Conservation (phyloP, 2,113 vertebrate genomes). For the Dicaeum eximium region DNA sequence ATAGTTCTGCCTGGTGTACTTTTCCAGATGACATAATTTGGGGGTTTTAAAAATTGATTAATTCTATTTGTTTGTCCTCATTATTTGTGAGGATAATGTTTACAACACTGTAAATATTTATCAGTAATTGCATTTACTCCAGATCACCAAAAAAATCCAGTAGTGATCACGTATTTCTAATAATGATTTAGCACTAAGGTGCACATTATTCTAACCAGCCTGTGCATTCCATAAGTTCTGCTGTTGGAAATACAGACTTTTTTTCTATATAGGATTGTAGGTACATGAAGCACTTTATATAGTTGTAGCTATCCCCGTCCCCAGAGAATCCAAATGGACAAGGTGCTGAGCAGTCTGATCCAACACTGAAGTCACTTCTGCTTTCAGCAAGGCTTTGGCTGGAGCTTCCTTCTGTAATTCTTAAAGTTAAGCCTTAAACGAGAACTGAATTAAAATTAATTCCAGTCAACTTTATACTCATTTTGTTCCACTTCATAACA, state of each 20-base stretch:
- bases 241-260: not conserved
- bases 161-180: not conserved
- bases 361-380: not conserved
- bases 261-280: not conserved
- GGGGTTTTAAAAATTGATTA: not conserved
- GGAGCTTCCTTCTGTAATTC: not conserved
- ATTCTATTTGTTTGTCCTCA: not conserved
- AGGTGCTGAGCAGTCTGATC: not conserved
- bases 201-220: not conserved
- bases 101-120: not conserved
- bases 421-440: not conserved
- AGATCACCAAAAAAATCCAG: not conserved
- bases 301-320: not conserved
- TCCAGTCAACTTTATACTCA: not conserved
- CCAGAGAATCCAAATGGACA: not conserved
- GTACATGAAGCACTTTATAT: not conserved
- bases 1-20: not conserved
- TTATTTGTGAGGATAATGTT: not conserved
- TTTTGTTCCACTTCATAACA: not conserved
- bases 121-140: not conserved
- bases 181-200: not conserved
- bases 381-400: not conserved
- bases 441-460: not conserved
- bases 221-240: not conserved
- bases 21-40: not conserved